phyloP scores from a whole-genome alignment of 2,888 invertebrate genomes.

The Temnothorax ravouxi region DNA sequence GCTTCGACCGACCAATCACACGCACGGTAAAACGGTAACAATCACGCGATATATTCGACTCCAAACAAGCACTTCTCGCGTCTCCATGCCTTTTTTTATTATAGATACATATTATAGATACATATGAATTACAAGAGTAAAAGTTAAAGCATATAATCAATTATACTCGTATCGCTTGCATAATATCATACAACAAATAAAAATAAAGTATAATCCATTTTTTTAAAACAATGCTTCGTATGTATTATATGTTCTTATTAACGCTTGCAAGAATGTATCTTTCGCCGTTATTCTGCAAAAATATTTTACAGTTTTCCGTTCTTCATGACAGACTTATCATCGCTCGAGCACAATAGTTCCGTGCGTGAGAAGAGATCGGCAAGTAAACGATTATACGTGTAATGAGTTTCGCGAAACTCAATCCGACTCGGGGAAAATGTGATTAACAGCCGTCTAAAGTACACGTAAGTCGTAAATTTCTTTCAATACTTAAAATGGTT shows the following conservation, averaged over 20 bases:
- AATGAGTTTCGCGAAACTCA: constrained; percentile 42
- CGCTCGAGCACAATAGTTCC: neutral
- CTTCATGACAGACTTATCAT: neutral
- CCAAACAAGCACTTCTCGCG: too few species aligned
- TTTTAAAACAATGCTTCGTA: neutral
- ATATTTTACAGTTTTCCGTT: neutral
- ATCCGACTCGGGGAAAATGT: constrained; percentile 44
- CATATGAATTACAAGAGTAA: constrained; percentile 10
- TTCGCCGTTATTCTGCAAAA: neutral
- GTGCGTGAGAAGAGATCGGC: neutral
- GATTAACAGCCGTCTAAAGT: constrained; percentile 47
- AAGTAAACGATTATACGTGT: constrained; percentile 46
- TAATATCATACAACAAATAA: neutral
- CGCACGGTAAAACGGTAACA: too few species aligned
- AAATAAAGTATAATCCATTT: neutral
- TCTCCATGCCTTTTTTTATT: too few species aligned
- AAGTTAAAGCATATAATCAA: neutral
- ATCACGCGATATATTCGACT: too few species aligned
- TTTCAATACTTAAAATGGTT: constrained; percentile 53
- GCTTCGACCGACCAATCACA: too few species aligned
- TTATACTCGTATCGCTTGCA: neutral
- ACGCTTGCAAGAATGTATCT: constrained; percentile 8
- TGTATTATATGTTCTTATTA: neutral
- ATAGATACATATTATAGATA: too few species aligned
- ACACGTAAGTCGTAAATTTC: constrained; percentile 42